Percentiles rank a stretch among this genome's conserved stretches.
phyloP scores from a whole-genome alignment of 2,113 vertebrate genomes.

The Rhombomys opimus region DNA sequence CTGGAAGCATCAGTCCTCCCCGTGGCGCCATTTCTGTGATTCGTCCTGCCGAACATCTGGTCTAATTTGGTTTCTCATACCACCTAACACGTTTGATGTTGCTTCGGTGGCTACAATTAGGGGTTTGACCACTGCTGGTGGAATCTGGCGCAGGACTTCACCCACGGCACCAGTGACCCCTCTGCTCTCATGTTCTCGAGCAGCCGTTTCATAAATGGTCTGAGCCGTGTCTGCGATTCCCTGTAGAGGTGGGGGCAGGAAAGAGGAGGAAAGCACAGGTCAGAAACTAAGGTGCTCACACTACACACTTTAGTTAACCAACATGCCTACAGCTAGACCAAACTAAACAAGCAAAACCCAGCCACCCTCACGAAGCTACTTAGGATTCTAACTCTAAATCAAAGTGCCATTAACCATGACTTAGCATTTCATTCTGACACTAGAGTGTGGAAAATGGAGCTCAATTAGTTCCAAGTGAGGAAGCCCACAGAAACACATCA shows the following conservation, averaged over 20 bases:
- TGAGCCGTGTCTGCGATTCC: constrained; percentile 97
- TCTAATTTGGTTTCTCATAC: constrained; percentile 99
- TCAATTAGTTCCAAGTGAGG: neutral
- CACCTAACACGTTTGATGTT: constrained; percentile 96
- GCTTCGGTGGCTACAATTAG: constrained; percentile 98
- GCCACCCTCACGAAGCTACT: neutral
- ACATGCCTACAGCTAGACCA: neutral
- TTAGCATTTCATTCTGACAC: neutral
- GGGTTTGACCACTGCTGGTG: constrained; percentile 96
- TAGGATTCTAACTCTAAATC: constrained; percentile 27
- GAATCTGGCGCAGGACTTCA: constrained; percentile 97
- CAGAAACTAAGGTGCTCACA: neutral
- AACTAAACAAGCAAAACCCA: neutral
- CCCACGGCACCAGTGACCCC: constrained; percentile 98
- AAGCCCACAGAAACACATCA: neutral
- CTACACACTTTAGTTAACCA: neutral
- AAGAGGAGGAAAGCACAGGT: neutral
- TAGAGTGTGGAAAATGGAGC: neutral
- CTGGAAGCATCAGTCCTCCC: constrained; percentile 87
- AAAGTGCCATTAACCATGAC: neutral
- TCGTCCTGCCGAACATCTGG: constrained; percentile 98
- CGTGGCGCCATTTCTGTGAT: constrained; percentile 97
- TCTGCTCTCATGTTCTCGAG: constrained; percentile 97
- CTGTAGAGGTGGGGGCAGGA: constrained; percentile 81
- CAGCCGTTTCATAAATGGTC: constrained; percentile 97